Conservation (phyloP, 2,113 vertebrate species). For the Lucifuga dentata region DNA sequence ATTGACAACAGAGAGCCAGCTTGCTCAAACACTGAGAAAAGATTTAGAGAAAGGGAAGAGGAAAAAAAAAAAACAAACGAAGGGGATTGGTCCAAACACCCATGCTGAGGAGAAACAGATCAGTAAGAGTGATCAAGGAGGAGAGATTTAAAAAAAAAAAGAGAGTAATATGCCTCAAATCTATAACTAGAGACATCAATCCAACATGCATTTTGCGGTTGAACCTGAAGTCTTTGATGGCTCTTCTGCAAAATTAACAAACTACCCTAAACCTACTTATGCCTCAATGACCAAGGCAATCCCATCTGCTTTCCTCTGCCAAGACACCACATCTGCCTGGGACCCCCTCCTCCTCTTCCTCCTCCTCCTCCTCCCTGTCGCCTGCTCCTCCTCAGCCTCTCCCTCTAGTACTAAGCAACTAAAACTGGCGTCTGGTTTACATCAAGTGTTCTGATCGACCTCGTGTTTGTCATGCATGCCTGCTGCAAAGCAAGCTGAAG, state of each 20-base stretch:
- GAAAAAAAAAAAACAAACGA: conserved; percentile 3
- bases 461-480: conserved; percentile 42
- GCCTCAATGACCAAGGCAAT: conserved; percentile 36
- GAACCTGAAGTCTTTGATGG: conserved; percentile 19
- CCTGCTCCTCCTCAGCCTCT: conserved; percentile 38
- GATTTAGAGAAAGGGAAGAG: conserved; percentile 24
- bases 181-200: conserved; percentile 4
- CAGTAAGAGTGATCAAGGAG: conserved; percentile 14
- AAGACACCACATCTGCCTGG: conserved; percentile 43
- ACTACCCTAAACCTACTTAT: conserved; percentile 26
- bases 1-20: conserved; percentile 39
- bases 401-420: conserved; percentile 39
- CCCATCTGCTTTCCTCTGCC: conserved; percentile 42
- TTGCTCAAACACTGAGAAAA: conserved; percentile 18
- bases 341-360: conserved; percentile 11
- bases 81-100: conserved; percentile 30
- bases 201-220: conserved; percentile 4
- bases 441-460: conserved; percentile 68
- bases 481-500: conserved; percentile 26
- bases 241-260: conserved; percentile 26
- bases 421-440: conserved; percentile 66
- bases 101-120: conserved; percentile 27
- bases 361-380: conserved; percentile 28
- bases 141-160: conserved; percentile 13
- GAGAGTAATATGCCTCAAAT: conserved; percentile 12